A percentile compares a stretch with the other conserved stretches of the same genome.
phyloP scores from a whole-genome alignment of 2,888 invertebrate species.

The Cinara cedri region DNA sequence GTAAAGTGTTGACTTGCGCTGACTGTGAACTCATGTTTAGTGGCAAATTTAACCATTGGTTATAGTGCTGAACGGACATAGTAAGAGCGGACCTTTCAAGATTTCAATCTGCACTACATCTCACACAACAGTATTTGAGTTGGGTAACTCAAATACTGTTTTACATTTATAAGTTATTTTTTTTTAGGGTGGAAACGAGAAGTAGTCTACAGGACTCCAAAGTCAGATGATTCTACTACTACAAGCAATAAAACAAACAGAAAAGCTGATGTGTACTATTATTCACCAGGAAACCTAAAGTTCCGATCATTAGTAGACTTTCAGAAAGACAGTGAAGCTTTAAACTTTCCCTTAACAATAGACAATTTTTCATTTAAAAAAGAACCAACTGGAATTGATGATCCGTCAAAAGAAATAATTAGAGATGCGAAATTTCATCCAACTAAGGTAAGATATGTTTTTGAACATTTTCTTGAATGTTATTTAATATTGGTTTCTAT shows the following conservation, averaged over 20 bases:
- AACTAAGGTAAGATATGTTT: constrained; percentile 34
- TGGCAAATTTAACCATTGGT: too few relatives aligned
- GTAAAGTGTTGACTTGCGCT: too few relatives aligned
- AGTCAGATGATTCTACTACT: constrained; percentile 69
- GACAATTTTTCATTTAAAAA: constrained; percentile 86
- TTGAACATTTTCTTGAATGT: not conserved
- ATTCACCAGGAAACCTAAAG: constrained; percentile 79
- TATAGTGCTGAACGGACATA: too few relatives aligned
- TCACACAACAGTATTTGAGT: too few relatives aligned
- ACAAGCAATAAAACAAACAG: constrained; percentile 64
- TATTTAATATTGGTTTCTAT: not conserved
- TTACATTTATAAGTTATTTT: not conserved
- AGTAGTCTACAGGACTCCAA: constrained; percentile 75
- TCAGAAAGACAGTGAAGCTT: constrained; percentile 64
- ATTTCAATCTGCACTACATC: too few relatives aligned
- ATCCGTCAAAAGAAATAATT: constrained; percentile 78
- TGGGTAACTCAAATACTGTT: not conserved
- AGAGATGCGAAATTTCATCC: constrained; percentile 68
- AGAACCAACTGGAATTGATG: constrained; percentile 75
- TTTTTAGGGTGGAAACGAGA: constrained; percentile 78
- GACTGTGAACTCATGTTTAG: too few relatives aligned
- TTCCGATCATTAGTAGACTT: constrained; percentile 78
- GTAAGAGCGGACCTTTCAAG: too few relatives aligned
- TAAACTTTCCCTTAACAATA: constrained; percentile 70
- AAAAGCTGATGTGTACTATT: constrained; percentile 83